Evolutionary conservation across 2,888 invertebrate genomes (phyloP), one percentile per base, ranked within the genome.

Genomic region (Pseudeuparius sepicola): DNA sequence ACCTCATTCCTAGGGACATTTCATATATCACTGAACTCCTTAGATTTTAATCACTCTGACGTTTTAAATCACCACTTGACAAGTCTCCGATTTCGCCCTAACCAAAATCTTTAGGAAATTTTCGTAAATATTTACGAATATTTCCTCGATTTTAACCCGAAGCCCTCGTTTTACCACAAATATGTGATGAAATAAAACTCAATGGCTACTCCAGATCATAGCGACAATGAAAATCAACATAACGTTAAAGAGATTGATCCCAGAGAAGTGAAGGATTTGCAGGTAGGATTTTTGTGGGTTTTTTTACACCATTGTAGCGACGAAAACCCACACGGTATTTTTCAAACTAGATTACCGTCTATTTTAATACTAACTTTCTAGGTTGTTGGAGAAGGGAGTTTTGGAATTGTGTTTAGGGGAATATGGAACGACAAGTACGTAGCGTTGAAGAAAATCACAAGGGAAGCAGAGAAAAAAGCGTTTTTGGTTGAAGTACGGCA

Each of bases 321-420:
- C n/a, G n/a, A n/a, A n/a, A n/a, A n/a, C n/a, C n/a, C n/a, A n/a
- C n/a, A n/a, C n/a, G n/a, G n/a, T n/a, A n/a, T n/a, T n/a, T n/a
- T n/a, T n/a, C n/a, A n/a, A n/a, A n/a, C n/a, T n/a, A n/a, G n/a
- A n/a, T n/a, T n/a, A n/a, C n/a, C n/a, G n/a, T n/a, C n/a, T n/a
- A n/a, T n/a, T n/a, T n/a, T n/a, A n/a, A n/a, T n/a, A n/a, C n/a
- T n/a, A n/a, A n/a, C n/a, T 7, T 54, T 57, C 16, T 64, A 89
- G 88, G 75, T 85, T 61, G 83, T 89, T 46, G 92, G 90, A 16
- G 85, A 87, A 67, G 94, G 96, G 30, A 86, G 93, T 15, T 96
- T 89, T 66, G 96, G 96, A 43, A 85, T 89, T 40, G 96, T 96
- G 26, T 85, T 81, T 67, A 84, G 86, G 64, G 93, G 87, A 50